Percentiles rank a stretch among this genome's conserved stretches.
Evolutionary conservation across 2,113 vertebrate species (phyloP).

Genomic region (Telmatochromis bifrenatus): DNA sequence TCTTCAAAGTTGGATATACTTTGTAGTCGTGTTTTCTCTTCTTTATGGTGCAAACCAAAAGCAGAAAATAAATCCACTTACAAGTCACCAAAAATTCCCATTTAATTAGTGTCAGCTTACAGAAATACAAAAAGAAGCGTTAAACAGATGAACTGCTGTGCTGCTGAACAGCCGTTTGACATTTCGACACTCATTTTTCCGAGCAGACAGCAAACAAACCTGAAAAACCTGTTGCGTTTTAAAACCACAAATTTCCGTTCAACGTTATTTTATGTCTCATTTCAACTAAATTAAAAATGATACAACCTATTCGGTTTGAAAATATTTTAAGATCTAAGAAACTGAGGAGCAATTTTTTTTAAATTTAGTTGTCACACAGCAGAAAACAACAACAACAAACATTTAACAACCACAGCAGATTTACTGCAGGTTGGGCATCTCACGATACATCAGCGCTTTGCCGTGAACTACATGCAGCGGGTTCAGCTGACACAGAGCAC

Average conservation of each 20-base stretch:
- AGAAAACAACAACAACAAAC: not conserved
- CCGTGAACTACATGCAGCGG: fast-evolving
- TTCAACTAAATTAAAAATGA: not conserved
- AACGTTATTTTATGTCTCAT: not conserved
- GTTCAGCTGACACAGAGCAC: fast-evolving
- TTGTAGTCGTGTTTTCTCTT: not conserved
- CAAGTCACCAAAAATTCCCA: not conserved
- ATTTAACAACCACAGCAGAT: fast-evolving
- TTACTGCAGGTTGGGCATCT: not conserved
- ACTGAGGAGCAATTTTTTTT: not conserved
- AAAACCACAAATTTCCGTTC: too few species aligned
- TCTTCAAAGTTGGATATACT: not conserved
- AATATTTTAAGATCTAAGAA: not conserved
- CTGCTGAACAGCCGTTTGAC: not conserved
- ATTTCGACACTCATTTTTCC: not conserved
- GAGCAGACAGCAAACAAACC: not conserved
- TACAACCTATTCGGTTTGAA: fast-evolving
- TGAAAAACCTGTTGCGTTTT: too few species aligned
- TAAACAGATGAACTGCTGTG: not conserved
- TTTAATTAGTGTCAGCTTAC: fast-evolving
- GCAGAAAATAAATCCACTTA: not conserved
- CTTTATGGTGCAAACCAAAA: not conserved
- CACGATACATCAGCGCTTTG: not conserved
- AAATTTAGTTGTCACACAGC: not conserved
- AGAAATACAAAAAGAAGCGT: not conserved